A percentile compares a stretch with the other conserved stretches of the same genome.
phyloP scores from a whole-genome alignment of 1,140 invertebrate genomes.

The Bombus terrestris region DNA sequence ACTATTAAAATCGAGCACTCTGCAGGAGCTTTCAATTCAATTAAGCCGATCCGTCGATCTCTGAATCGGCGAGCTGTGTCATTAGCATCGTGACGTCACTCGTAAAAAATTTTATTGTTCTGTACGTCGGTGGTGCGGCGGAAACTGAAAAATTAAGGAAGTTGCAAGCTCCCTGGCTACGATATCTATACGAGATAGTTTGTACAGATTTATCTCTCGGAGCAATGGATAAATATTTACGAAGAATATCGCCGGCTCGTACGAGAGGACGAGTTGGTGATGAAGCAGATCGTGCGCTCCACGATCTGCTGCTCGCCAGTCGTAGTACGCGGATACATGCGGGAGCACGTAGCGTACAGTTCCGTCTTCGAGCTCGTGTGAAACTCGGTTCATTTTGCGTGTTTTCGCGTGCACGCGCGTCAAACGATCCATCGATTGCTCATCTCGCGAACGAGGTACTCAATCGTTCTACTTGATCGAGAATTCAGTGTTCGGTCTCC shows the following conservation, averaged over 20 bases:
- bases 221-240: slow-evolving; percentile 50
- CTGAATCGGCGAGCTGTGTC: not conserved
- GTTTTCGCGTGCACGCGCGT: not conserved
- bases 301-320: slow-evolving; percentile 34
- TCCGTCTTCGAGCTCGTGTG: slow-evolving; percentile 32
- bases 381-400: not conserved
- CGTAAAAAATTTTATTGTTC: slow-evolving; percentile 18
- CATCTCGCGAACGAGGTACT: too few species aligned
- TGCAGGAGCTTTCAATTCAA: slow-evolving; percentile 19
- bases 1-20: not conserved
- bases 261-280: not conserved
- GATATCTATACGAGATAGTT: slow-evolving; percentile 23
- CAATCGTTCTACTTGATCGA: not conserved
- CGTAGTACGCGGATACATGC: slow-evolving; percentile 30
- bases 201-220: slow-evolving; percentile 30
- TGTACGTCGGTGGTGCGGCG: not conserved
- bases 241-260: slow-evolving; percentile 32
- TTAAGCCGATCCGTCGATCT: slow-evolving; percentile 1
- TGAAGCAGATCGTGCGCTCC: slow-evolving; percentile 24
- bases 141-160: not conserved
- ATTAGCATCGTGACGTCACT: slow-evolving; percentile 21
- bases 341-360: slow-evolving; percentile 24
- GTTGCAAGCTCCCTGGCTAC: not conserved
- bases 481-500: not conserved
- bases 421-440: not conserved